Conservation (phyloP, 2,888 invertebrate species). For the Panopea generosa region DNA sequence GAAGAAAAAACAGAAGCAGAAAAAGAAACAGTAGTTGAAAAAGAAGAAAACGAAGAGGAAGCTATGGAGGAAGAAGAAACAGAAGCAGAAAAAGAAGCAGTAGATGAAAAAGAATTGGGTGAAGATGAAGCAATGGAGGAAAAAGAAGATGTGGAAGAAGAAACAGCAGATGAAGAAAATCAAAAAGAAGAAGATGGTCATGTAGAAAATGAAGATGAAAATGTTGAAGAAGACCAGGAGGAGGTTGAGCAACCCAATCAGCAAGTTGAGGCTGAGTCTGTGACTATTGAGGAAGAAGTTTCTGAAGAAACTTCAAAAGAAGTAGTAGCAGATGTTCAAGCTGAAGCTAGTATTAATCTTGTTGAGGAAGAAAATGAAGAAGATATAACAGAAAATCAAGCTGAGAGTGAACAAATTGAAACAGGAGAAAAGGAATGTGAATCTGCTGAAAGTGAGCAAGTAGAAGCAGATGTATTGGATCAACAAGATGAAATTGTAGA, state of each 20-base stretch:
- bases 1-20: slow-evolving; percentile 9
- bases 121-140: slow-evolving; percentile 1
- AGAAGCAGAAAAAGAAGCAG: background rate
- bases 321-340: slow-evolving; percentile 4
- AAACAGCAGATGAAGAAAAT: slow-evolving; percentile 2
- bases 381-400: slow-evolving; percentile 23
- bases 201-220: slow-evolving; percentile 8
- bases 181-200: slow-evolving; percentile 6
- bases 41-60: slow-evolving; percentile 22
- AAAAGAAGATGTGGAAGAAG: slow-evolving; percentile 18
- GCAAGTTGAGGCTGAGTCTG: slow-evolving; percentile 8
- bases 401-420: slow-evolving; percentile 34
- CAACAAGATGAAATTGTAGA: slow-evolving; percentile 13
- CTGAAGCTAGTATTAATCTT: slow-evolving; percentile 3
- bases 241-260: no score
- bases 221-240: slow-evolving; percentile 1
- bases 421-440: slow-evolving; percentile 23
- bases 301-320: slow-evolving; percentile 9
- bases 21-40: slow-evolving; percentile 29
- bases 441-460: slow-evolving; percentile 33
- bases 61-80: background rate
- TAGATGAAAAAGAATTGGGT: slow-evolving; percentile 6
- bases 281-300: slow-evolving; percentile 14
- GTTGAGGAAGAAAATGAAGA: slow-evolving; percentile 34
- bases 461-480: slow-evolving; percentile 25